A percentile compares a stretch with the other conserved stretches of the same genome.
These are phyloP conservation scores for Bembecia ichneumoniformis DNA, from an alignment of 2,888 invertebrate genomes.

Conservation along the genomic window DNA sequence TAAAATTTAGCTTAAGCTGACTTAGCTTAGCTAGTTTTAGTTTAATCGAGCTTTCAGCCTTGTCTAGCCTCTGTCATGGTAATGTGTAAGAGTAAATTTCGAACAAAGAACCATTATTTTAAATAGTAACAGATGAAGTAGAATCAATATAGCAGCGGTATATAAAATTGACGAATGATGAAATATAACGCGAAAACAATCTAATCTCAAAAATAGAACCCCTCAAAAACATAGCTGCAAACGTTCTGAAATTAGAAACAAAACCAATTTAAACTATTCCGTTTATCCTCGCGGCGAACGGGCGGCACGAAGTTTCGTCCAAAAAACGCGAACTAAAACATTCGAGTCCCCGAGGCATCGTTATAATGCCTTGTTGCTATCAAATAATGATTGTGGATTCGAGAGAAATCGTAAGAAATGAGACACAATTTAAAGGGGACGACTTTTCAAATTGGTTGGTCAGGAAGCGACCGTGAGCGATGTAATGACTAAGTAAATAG, in stretches of 20 bases:
- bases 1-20: too few species aligned
- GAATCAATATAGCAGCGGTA: too few species aligned
- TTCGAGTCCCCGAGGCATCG: constrained; percentile 15
- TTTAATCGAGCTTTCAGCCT: too few species aligned
- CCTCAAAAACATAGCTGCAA: constrained; percentile 1
- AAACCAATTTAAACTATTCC: constrained; percentile 21
- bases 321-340: constrained; percentile 13
- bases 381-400: constrained; percentile 24
- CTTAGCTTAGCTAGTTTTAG: too few species aligned
- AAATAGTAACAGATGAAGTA: too few species aligned
- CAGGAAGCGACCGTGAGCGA: constrained; percentile 23
- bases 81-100: too few species aligned
- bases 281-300: constrained; percentile 12
- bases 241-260: constrained; percentile 16
- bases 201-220: not conserved
- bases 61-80: too few species aligned
- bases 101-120: too few species aligned
- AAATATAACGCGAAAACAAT: not conserved
- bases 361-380: constrained; percentile 11
- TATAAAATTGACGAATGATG: too few species aligned
- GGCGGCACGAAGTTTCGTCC: constrained; percentile 11
- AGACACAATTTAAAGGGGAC: constrained; percentile 21
- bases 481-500: constrained; percentile 24
- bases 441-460: constrained; percentile 20
- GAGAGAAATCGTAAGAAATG: constrained; percentile 19